Evolutionary conservation across 2,888 invertebrate genomes (phyloP).

Genomic region (Spilarctia lutea): DNA sequence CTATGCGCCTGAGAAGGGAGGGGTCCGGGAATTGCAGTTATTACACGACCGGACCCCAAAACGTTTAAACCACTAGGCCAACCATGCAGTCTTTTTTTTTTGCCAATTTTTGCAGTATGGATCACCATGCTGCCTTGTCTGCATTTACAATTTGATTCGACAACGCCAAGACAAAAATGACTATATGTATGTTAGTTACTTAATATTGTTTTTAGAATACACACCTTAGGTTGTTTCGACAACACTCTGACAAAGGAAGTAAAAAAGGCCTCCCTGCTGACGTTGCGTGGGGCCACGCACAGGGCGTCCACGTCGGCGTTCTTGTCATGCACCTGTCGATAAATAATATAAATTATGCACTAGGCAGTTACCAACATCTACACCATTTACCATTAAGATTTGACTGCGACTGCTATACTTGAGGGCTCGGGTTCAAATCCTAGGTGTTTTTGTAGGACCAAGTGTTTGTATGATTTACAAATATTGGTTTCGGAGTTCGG

Average conservation of each 20-base stretch:
- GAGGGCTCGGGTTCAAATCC: too few relatives aligned
- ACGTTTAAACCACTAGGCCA: too few relatives aligned
- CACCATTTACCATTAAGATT: neutral
- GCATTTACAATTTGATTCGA: neutral
- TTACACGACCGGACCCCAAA: too few relatives aligned
- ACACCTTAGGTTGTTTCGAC: neutral
- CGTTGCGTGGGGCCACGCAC: conserved; percentile 1
- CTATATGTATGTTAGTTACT: neutral
- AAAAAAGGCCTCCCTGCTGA: neutral
- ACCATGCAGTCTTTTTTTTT: too few relatives aligned
- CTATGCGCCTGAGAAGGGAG: too few relatives aligned
- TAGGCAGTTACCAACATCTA: neutral
- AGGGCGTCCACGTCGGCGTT: conserved; percentile 7
- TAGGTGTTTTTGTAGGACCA: too few relatives aligned
- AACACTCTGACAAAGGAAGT: neutral
- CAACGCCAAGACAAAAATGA: neutral
- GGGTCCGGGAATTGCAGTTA: too few relatives aligned
- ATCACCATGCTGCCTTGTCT: neutral
- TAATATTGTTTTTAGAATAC: neutral
- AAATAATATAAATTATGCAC: neutral
- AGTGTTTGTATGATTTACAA: too few relatives aligned
- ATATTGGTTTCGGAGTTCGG: too few relatives aligned
- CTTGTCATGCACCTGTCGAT: neutral
- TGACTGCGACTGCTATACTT: too few relatives aligned
- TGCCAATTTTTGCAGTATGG: too few relatives aligned